phyloP scores from a whole-genome alignment of 1,140 invertebrate genomes.

The Gonioctena quinquepunctata region DNA sequence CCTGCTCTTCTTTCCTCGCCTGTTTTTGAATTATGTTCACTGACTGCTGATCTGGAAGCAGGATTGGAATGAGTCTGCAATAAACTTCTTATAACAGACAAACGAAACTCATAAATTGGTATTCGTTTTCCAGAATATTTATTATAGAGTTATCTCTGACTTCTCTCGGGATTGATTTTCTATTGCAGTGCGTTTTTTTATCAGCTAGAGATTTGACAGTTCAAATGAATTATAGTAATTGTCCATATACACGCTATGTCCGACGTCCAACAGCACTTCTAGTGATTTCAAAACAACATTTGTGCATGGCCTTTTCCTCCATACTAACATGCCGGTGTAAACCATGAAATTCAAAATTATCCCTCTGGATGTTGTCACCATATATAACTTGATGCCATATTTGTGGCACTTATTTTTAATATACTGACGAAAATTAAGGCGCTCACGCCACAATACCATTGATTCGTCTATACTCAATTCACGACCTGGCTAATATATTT shows the following conservation, averaged over 20 bases:
- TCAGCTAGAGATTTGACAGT: not conserved
- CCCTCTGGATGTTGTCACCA: conserved; percentile 49
- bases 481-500: not conserved
- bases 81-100: conserved; percentile 1
- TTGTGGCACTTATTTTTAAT: conserved; percentile 51
- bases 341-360: conserved; percentile 39
- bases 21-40: not conserved
- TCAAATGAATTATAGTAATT: conserved; percentile 42
- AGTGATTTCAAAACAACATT: conserved; percentile 43
- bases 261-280: conserved; percentile 37
- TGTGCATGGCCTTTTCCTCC: conserved; percentile 30
- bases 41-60: not conserved
- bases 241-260: conserved; percentile 49
- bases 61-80: not conserved
- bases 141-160: too few species aligned
- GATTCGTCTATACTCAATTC: too few species aligned
- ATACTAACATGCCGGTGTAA: conserved; percentile 30
- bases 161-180: too few species aligned
- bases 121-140: too few species aligned
- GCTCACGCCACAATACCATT: too few species aligned
- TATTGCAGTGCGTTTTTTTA: not conserved
- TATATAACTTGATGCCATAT: conserved; percentile 52
- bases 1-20: not conserved
- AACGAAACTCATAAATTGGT: too few species aligned
- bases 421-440: conserved; percentile 45